phyloP scores from a whole-genome alignment of 2,113 vertebrate species.

The Dermatemys mawii region DNA sequence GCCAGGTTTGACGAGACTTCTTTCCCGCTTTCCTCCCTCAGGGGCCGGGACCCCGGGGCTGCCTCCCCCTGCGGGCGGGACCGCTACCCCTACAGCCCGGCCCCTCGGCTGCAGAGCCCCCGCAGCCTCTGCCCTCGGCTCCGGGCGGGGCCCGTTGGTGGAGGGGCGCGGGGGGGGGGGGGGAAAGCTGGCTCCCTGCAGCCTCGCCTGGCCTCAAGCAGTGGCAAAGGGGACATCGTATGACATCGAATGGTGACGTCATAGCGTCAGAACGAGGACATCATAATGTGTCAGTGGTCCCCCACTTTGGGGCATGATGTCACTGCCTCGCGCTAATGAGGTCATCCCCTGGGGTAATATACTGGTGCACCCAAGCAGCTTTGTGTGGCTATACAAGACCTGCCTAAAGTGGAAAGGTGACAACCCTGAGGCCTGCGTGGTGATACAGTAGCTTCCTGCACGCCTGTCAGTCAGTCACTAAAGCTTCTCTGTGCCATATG shows the following conservation, averaged over 20 bases:
- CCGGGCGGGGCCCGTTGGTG: no score
- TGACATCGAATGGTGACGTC: neutral
- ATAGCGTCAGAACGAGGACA: neutral
- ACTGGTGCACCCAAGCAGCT: neutral
- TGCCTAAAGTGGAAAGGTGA: neutral
- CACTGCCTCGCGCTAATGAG: neutral
- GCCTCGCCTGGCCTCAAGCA: no score
- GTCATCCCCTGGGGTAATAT: no score
- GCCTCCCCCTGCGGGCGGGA: neutral
- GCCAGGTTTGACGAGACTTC: conserved; percentile 48
- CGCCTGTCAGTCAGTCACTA: neutral
- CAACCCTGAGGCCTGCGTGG: neutral
- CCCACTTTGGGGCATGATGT: neutral
- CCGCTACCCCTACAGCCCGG: no score
- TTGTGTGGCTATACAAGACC: neutral
- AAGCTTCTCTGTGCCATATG: neutral
- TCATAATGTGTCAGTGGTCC: neutral
- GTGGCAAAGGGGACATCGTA: neutral
- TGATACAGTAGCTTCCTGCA: neutral
- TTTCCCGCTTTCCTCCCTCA: neutral
- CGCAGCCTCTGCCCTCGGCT: neutral
- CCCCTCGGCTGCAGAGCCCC: no score
- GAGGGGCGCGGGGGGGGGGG: neutral
- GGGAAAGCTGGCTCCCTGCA: neutral
- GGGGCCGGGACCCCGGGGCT: neutral